Evolutionary conservation across 2,797 vertebrate species (phyloP).

Genomic region (Spondyliosoma cantharus): DNA sequence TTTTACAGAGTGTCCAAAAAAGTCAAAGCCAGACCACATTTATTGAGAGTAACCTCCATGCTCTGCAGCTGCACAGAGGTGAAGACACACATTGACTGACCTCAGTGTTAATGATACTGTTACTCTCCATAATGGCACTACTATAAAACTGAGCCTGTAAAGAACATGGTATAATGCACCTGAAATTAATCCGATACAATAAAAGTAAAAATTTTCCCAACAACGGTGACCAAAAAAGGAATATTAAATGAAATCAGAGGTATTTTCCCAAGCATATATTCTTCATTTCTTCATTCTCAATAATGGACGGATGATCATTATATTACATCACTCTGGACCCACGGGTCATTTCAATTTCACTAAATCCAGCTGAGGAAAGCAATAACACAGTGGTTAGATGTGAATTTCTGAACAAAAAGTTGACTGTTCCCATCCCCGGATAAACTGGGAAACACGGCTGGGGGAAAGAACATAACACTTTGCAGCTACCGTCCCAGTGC

Average conservation of each 20-base stretch:
- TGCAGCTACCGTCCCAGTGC: slow-evolving; percentile 46
- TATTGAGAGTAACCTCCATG: slow-evolving; percentile 57
- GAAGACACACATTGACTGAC: slow-evolving; percentile 60
- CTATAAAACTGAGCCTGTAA: slow-evolving; percentile 48
- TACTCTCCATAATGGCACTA: slow-evolving; percentile 53
- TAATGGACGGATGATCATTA: slow-evolving; percentile 40
- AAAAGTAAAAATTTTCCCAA: slow-evolving; percentile 44
- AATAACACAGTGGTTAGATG: slow-evolving; percentile 34
- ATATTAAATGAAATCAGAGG: slow-evolving; percentile 34
- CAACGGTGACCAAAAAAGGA: slow-evolving; percentile 44
- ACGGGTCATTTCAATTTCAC: slow-evolving; percentile 52
- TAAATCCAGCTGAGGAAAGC: slow-evolving; percentile 49
- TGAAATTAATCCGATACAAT: slow-evolving; percentile 56
- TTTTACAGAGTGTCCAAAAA: slow-evolving; percentile 64
- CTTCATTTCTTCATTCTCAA: slow-evolving; percentile 37
- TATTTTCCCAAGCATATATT: slow-evolving; percentile 49
- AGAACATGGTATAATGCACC: slow-evolving; percentile 50
- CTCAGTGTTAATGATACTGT: slow-evolving; percentile 65
- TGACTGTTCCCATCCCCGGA: slow-evolving; percentile 21
- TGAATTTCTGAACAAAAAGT: slow-evolving; percentile 35
- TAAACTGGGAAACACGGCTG: slow-evolving; percentile 38
- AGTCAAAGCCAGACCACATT: slow-evolving; percentile 63
- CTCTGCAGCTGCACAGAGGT: slow-evolving; percentile 66
- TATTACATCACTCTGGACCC: slow-evolving; percentile 59
- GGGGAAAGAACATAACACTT: slow-evolving; percentile 32